A percentile compares a stretch with the other conserved stretches of the same genome.
phyloP scores from a whole-genome alignment of 2,888 invertebrate species.

The Caenorhabditis becei region DNA sequence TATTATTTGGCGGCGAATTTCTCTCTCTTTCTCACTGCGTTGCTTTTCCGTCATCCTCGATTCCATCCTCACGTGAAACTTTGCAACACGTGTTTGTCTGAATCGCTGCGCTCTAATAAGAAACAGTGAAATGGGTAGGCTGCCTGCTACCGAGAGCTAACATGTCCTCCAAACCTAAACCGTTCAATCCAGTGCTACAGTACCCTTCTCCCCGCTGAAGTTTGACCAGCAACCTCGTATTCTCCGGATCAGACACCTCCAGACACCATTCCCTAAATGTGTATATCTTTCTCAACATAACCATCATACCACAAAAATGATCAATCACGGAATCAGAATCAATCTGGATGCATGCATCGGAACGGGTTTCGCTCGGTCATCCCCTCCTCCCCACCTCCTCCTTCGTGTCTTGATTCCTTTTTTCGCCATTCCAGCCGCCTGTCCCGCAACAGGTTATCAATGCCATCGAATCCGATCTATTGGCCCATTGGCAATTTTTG shows the following conservation, averaged over 20 bases:
- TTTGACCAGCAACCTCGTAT: too few relatives aligned
- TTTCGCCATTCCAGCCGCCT: slow-evolving; percentile 32
- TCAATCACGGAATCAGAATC: slow-evolving; percentile 49
- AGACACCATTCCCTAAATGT: background rate
- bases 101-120: too few relatives aligned
- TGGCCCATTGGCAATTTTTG: slow-evolving; percentile 23
- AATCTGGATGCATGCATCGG: slow-evolving; percentile 49
- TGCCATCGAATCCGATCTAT: slow-evolving; percentile 36
- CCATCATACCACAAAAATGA: slow-evolving; percentile 58
- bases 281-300: slow-evolving; percentile 18
- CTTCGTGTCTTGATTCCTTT: slow-evolving; percentile 9
- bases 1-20: slow-evolving; percentile 5
- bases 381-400: background rate
- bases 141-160: too few relatives aligned
- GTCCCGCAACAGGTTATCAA: slow-evolving; percentile 49
- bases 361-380: slow-evolving; percentile 29
- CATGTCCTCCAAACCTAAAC: too few relatives aligned
- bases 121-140: too few relatives aligned
- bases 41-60: too few relatives aligned
- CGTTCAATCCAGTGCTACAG: too few relatives aligned
- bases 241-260: too few relatives aligned
- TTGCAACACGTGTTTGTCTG: too few relatives aligned
- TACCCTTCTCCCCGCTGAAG: too few relatives aligned
- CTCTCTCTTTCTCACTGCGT: too few relatives aligned
- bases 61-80: too few relatives aligned